Evolutionary conservation across 2,113 vertebrate genomes (phyloP).

Genomic region (Lepus timidus): DNA sequence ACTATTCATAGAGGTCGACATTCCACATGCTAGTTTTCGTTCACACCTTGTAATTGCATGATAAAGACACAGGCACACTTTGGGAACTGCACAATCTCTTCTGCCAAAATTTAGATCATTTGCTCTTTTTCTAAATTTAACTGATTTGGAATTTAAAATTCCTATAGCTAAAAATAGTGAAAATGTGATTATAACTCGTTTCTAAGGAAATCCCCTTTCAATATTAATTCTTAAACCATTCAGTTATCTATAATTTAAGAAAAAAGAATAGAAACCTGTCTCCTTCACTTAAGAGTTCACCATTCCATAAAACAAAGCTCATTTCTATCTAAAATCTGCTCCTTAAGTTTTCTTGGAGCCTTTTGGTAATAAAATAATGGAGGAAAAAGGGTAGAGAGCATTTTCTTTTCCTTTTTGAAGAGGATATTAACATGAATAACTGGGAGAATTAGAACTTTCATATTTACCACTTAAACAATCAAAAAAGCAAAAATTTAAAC

Average conservation of each 20-base stretch:
- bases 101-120: conserved; percentile 29
- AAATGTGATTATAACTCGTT: conserved; percentile 17
- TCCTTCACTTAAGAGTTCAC: conserved; percentile 40
- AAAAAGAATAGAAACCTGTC: not conserved
- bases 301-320: conserved; percentile 42
- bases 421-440: conserved; percentile 10
- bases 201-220: not conserved
- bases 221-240: conserved; percentile 50
- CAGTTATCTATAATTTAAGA: conserved; percentile 2
- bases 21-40: conserved; percentile 6
- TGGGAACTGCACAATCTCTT: not conserved
- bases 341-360: conserved; percentile 75
- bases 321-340: conserved; percentile 70
- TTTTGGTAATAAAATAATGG: conserved; percentile 27
- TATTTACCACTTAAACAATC: conserved; percentile 65
- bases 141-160: conserved; percentile 45
- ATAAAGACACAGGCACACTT: conserved; percentile 20
- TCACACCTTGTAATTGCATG: not conserved
- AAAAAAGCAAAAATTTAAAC: conserved; percentile 39
- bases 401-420: conserved; percentile 72
- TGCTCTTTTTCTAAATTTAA: conserved; percentile 51
- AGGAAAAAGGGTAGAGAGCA: conserved; percentile 59
- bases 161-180: conserved; percentile 49
- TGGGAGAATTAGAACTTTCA: conserved; percentile 72
- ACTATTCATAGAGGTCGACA: not conserved